phyloP scores from a whole-genome alignment of 1,140 invertebrate species.

The Magallana angulata region DNA sequence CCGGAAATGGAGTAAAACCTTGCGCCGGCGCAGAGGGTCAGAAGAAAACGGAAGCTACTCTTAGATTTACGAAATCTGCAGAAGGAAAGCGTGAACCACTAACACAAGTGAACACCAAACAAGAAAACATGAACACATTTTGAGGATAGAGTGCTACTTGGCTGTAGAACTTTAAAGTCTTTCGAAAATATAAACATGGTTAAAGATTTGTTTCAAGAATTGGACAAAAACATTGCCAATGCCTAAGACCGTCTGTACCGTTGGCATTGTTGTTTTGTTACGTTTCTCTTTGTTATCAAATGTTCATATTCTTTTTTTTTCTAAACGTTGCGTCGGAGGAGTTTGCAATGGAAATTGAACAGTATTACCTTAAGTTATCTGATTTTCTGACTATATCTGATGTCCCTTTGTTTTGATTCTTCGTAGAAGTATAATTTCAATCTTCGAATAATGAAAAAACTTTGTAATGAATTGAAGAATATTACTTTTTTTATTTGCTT shows the following conservation, averaged over 20 bases:
- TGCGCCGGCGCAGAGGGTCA: slow-evolving; percentile 16
- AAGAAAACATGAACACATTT: slow-evolving; percentile 40
- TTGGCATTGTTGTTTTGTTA: neutral
- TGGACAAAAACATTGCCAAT: too few relatives aligned
- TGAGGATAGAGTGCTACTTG: neutral
- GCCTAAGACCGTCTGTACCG: neutral
- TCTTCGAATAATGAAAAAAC: too few relatives aligned
- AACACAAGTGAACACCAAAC: slow-evolving; percentile 6
- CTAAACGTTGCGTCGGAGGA: neutral
- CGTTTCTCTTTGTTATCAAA: neutral
- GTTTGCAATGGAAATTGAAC: neutral
- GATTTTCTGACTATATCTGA: too few relatives aligned
- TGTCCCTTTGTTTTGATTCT: too few relatives aligned
- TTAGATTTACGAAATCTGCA: slow-evolving; percentile 65
- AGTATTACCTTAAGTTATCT: slow-evolving; percentile 4
- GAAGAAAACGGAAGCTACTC: slow-evolving; percentile 29
- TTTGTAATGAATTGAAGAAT: neutral
- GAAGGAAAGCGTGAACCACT: slow-evolving; percentile 50
- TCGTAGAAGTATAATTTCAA: too few relatives aligned
- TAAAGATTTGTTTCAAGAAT: too few relatives aligned
- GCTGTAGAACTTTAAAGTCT: neutral
- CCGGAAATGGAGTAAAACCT: slow-evolving; percentile 38
- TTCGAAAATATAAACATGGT: neutral
- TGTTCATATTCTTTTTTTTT: neutral
- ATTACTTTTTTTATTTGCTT: neutral